A percentile compares a stretch with the other conserved stretches of the same genome.
phyloP scores from a whole-genome alignment of 2,888 invertebrate species.

The Glyphotaelius pellucidus region DNA sequence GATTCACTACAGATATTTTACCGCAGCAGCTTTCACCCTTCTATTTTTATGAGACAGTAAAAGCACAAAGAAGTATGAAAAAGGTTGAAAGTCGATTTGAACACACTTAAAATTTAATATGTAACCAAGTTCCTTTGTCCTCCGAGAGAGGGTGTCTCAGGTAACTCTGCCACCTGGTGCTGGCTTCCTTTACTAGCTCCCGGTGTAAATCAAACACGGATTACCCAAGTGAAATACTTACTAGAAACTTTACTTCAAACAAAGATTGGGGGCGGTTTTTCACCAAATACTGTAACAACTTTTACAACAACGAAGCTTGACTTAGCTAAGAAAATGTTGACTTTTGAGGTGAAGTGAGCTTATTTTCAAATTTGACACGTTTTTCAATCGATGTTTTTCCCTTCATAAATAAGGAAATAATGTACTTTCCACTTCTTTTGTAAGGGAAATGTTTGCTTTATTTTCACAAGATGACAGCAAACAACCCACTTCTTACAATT shows the following conservation, averaged over 20 bases:
- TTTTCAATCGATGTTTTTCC: too few relatives aligned
- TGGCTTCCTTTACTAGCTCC: not conserved
- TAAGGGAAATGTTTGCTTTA: too few relatives aligned
- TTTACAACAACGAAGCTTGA: too few relatives aligned
- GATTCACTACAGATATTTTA: too few relatives aligned
- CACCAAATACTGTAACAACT: not conserved
- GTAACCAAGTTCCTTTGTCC: slow-evolving; percentile 12
- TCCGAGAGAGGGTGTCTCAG: not conserved
- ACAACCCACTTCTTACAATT: too few relatives aligned
- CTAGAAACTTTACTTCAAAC: not conserved
- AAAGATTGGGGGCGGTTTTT: not conserved
- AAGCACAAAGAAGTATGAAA: not conserved
- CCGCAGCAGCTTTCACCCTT: not conserved
- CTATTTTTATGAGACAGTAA: not conserved
- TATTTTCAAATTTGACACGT: not conserved
- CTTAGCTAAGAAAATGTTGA: too few relatives aligned
- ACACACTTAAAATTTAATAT: slow-evolving; percentile 19
- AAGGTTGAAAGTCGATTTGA: not conserved
- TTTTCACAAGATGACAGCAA: too few relatives aligned
- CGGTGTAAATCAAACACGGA: not conserved
- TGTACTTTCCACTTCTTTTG: too few relatives aligned
- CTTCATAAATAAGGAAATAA: too few relatives aligned
- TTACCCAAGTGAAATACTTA: not conserved
- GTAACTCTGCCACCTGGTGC: not conserved
- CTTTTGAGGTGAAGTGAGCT: too few relatives aligned